Evolutionary conservation across 2,113 vertebrate genomes (phyloP).

Genomic region (Vidua macroura): DNA sequence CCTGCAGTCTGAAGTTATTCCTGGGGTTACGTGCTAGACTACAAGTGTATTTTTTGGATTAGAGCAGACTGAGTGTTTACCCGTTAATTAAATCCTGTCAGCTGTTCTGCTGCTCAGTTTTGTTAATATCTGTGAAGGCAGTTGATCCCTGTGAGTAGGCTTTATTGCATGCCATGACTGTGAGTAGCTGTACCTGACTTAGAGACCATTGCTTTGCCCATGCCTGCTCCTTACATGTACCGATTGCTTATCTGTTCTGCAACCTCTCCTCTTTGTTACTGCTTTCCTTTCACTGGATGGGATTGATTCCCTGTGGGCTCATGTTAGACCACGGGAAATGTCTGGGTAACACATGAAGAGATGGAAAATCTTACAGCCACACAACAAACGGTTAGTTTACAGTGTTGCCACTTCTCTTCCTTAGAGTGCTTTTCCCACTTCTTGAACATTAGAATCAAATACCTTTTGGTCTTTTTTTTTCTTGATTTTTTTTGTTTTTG

Average conservation of each 20-base stretch:
- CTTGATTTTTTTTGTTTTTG: not conserved
- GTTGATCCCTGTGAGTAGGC: not conserved
- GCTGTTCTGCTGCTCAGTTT: not conserved
- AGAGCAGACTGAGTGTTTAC: not conserved
- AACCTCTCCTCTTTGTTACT: slow-evolving; percentile 77
- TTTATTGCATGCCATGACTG: slow-evolving; percentile 16
- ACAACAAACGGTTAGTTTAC: slow-evolving; percentile 93
- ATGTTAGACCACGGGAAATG: slow-evolving; percentile 95
- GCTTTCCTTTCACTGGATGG: slow-evolving; percentile 79
- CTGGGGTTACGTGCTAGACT: not conserved
- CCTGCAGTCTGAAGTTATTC: not conserved
- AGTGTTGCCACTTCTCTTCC: slow-evolving; percentile 16
- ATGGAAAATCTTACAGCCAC: slow-evolving; percentile 97
- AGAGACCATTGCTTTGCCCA: slow-evolving; percentile 55
- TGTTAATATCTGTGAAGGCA: not conserved
- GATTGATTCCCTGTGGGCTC: slow-evolving; percentile 78
- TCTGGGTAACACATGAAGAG: slow-evolving; percentile 99
- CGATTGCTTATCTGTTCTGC: slow-evolving; percentile 78
- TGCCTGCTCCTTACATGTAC: slow-evolving; percentile 59
- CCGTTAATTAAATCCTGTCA: not conserved
- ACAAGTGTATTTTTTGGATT: not conserved
- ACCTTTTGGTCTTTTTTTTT: not conserved
- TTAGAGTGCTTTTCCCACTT: slow-evolving; percentile 25
- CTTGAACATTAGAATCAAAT: slow-evolving; percentile 33
- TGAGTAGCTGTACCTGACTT: not conserved